These are phyloP conservation scores for Nemurella pictetii DNA, from an alignment of 2,888 invertebrate genomes.

Conservation along the genomic window DNA sequence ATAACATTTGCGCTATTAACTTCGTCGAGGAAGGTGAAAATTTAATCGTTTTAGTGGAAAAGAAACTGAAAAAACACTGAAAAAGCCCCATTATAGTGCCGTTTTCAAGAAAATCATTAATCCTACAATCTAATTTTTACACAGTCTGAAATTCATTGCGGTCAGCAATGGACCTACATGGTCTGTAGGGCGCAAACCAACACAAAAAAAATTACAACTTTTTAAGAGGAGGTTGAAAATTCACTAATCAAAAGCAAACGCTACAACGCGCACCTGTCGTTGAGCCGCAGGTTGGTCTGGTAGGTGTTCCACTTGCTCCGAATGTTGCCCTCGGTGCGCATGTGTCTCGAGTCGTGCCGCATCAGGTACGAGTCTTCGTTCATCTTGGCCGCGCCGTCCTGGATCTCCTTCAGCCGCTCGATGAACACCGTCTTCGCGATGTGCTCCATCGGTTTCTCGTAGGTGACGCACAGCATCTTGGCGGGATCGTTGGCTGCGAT, in stretches of 20 bases:
- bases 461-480: conserved; percentile 54
- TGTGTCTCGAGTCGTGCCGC: conserved; percentile 68
- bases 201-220: too few relatives aligned
- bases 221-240: background rate
- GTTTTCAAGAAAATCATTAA: too few relatives aligned
- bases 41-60: too few relatives aligned
- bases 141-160: too few relatives aligned
- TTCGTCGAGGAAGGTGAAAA: too few relatives aligned
- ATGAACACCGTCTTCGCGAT: conserved; percentile 74
- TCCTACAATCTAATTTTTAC: too few relatives aligned
- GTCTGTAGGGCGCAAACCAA: too few relatives aligned
- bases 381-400: conserved; percentile 68
- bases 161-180: too few relatives aligned
- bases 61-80: too few relatives aligned
- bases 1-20: too few relatives aligned
- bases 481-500: background rate
- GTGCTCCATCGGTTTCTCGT: conserved; percentile 72
- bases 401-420: conserved; percentile 69
- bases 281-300: conserved; percentile 72
- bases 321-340: conserved; percentile 75
- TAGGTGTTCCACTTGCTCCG: conserved; percentile 78
- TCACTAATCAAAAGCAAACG: background rate
- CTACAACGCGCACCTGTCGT: conserved; percentile 54
- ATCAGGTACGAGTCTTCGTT: conserved; percentile 70
- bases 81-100: too few relatives aligned